These are phyloP conservation scores for Heliopora coerulea DNA, from an alignment of 92 coral and sea anemone genomes.

Conservation along the genomic window DNA sequence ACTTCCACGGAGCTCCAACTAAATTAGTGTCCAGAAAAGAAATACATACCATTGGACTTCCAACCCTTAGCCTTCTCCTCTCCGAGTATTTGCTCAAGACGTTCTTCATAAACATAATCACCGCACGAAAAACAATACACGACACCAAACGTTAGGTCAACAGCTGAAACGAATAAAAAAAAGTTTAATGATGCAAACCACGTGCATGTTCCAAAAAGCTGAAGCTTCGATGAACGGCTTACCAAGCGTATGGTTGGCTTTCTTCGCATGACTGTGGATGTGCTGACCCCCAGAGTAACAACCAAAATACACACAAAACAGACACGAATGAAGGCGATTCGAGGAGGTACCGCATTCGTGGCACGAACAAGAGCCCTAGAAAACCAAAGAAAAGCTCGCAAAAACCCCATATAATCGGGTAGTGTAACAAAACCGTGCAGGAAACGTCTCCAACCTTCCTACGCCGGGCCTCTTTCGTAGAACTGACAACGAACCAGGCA, in stretches of 20 bases:
- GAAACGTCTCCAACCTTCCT: slow-evolving; percentile 72
- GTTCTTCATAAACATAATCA: slow-evolving; percentile 83
- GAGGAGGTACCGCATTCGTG: slow-evolving; percentile 96
- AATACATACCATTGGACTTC: slow-evolving; percentile 69
- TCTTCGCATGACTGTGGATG: slow-evolving; percentile 87
- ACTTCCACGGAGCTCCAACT: not conserved
- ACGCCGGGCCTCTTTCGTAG: slow-evolving; percentile 90
- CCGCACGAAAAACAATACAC: slow-evolving; percentile 85
- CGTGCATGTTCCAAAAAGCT: not conserved
- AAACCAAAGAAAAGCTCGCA: slow-evolving; percentile 28
- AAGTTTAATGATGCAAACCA: not conserved
- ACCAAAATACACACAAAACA: slow-evolving; percentile 94
- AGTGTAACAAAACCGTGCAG: not conserved
- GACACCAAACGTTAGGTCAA: slow-evolving; percentile 85
- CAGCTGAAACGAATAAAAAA: slow-evolving; percentile 59
- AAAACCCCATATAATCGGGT: not conserved
- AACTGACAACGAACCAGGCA: slow-evolving; percentile 78
- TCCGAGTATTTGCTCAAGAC: slow-evolving; percentile 72
- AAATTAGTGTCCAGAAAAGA: no score
- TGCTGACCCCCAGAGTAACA: slow-evolving; percentile 96
- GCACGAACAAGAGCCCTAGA: slow-evolving; percentile 83
- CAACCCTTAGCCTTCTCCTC: slow-evolving; percentile 80
- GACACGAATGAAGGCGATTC: slow-evolving; percentile 89
- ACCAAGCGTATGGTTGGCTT: slow-evolving; percentile 90
- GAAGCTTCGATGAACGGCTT: slow-evolving; percentile 4